phyloP scores from a whole-genome alignment of 1,140 invertebrate species.

The Cydia strobilella region DNA sequence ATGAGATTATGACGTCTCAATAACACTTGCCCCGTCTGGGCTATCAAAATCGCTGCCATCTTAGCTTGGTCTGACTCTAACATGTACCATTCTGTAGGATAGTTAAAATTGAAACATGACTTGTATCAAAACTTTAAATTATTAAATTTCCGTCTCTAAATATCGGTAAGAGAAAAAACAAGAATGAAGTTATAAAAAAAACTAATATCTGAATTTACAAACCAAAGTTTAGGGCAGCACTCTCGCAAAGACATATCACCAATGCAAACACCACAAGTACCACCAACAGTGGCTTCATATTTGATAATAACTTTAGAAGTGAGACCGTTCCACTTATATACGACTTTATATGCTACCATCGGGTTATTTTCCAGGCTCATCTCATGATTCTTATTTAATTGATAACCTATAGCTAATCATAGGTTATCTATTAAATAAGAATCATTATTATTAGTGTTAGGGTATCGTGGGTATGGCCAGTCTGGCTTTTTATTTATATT shows the following conservation, averaged over 20 bases:
- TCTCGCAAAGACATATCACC: conserved; percentile 1
- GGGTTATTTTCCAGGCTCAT: background rate
- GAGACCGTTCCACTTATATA: background rate
- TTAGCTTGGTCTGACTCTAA: no score
- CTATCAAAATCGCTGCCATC: no score
- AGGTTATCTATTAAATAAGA: no score
- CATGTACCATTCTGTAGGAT: no score
- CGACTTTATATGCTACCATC: background rate
- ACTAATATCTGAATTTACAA: background rate
- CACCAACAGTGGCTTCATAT: background rate
- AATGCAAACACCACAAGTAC: background rate
- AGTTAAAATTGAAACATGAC: no score
- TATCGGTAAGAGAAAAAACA: no score
- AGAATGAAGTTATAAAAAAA: background rate
- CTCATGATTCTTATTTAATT: conserved; percentile 6
- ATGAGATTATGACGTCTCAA: no score
- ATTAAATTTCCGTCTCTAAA: no score
- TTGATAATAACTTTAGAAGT: background rate
- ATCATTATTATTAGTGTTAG: conserved; percentile 8
- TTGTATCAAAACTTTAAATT: no score
- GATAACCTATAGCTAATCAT: no score
- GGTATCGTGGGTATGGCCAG: background rate
- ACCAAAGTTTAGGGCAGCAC: conserved; percentile 9
- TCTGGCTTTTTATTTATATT: no score
- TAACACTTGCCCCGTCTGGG: no score